phyloP scores from a whole-genome alignment of 2,113 vertebrate species.

The Ardeotis arabs region DNA sequence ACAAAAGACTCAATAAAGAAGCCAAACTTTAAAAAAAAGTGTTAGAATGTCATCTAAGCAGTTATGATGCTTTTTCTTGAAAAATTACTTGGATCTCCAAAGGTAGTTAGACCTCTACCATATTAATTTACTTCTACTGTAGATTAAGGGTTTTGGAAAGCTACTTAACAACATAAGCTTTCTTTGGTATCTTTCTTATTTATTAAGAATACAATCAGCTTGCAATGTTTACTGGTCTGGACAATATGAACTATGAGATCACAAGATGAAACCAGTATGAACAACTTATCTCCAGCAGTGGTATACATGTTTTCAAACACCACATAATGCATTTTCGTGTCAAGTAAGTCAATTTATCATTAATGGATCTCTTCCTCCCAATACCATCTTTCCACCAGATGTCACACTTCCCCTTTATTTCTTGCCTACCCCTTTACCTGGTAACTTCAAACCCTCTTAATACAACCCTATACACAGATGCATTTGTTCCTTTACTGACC shows the following conservation, averaged over 20 bases:
- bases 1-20: not conserved
- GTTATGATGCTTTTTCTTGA: not conserved
- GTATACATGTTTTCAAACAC: not conserved
- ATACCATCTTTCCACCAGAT: slow-evolving; percentile 63
- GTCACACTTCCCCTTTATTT: slow-evolving; percentile 60
- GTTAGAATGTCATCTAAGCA: not conserved
- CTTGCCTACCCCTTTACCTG: not conserved
- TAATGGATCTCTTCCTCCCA: not conserved
- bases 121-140: not conserved
- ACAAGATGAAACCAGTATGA: not conserved
- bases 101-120: not conserved
- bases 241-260: not conserved
- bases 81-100: not conserved
- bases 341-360: not conserved
- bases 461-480: not conserved
- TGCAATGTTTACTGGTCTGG: not conserved
- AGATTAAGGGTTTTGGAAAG: not conserved
- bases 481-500: not conserved
- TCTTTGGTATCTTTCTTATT: not conserved
- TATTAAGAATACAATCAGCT: not conserved
- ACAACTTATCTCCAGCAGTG: not conserved
- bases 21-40: not conserved
- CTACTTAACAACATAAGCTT: not conserved
- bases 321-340: not conserved
- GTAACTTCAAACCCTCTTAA: not conserved